Evolutionary conservation across 2,113 vertebrate genomes (phyloP).

Genomic region (Cavia aperea): DNA sequence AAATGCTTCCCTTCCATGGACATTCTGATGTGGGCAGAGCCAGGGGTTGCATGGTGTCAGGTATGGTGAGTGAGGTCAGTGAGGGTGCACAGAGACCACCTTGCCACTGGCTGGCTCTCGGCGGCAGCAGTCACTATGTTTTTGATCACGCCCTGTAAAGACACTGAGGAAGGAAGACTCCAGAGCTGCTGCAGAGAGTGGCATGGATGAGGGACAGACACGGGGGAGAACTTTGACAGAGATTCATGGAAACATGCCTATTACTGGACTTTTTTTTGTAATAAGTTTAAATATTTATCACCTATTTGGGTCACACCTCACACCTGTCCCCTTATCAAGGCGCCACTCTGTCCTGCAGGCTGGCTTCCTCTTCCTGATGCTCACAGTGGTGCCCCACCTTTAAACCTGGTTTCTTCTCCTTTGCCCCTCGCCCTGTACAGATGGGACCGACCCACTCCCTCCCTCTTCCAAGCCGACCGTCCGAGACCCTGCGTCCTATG

Average conservation of each 20-base stretch:
- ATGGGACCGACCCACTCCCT: not conserved
- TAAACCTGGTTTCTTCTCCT: not conserved
- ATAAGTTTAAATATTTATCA: not conserved
- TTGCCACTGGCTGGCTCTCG: not conserved
- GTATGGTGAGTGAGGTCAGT: not conserved
- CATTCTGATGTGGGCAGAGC: not conserved
- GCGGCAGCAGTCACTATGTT: not conserved
- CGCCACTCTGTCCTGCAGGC: rapidly evolving
- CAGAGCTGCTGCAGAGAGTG: not conserved
- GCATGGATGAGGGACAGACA: not conserved
- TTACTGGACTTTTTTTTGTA: not conserved
- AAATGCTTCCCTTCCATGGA: not conserved
- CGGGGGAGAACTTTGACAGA: not conserved
- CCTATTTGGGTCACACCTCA: not conserved
- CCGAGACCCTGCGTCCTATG: not conserved
- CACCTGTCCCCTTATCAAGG: not conserved
- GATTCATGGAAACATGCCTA: not conserved
- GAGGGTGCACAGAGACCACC: not conserved
- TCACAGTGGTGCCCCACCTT: not conserved
- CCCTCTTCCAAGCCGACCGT: not conserved
- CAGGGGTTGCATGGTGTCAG: not conserved
- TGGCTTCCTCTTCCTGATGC: not conserved
- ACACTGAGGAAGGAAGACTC: not conserved
- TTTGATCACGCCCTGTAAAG: not conserved
- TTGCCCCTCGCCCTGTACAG: not conserved